Percentiles rank a stretch among this genome's conserved stretches.
phyloP scores from a whole-genome alignment of 2,888 invertebrate species.

The Melieria omissa region DNA sequence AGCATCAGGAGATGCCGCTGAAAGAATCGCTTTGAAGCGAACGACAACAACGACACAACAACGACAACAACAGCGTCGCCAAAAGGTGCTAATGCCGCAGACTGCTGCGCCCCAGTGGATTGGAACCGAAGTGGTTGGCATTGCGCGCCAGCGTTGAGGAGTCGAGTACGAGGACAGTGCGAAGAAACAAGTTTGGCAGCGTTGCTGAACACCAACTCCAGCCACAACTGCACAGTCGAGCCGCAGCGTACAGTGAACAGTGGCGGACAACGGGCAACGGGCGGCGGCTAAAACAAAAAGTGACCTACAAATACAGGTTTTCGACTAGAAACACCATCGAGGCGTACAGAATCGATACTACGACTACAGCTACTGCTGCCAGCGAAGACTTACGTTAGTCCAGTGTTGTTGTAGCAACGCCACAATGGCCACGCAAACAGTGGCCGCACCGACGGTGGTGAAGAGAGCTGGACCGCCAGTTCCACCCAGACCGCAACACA shows the following conservation, averaged over 20 bases:
- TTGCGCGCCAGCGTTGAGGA: not conserved
- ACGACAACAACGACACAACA: not conserved
- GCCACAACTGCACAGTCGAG: slow-evolving; percentile 21
- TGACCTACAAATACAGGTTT: slow-evolving; percentile 65
- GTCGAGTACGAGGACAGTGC: slow-evolving; percentile 43
- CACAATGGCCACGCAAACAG: slow-evolving; percentile 39
- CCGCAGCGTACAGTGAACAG: slow-evolving; percentile 32
- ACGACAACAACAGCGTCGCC: not conserved
- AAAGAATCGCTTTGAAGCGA: slow-evolving; percentile 17
- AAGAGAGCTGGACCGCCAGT: slow-evolving; percentile 79
- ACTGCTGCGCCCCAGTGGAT: not conserved
- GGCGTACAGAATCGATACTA: slow-evolving; percentile 20
- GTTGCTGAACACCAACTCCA: slow-evolving; percentile 8
- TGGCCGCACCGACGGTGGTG: slow-evolving; percentile 48
- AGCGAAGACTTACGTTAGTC: slow-evolving; percentile 33
- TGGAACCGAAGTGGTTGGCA: too few species aligned
- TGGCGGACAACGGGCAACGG: slow-evolving; percentile 44
- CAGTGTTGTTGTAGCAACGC: slow-evolving; percentile 6
- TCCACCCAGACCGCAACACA: slow-evolving; percentile 72
- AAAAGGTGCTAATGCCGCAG: slow-evolving; percentile 12
- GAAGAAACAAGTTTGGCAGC: slow-evolving; percentile 29
- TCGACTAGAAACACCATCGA: slow-evolving; percentile 42
- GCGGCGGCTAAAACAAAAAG: slow-evolving; percentile 49
- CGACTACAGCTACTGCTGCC: slow-evolving; percentile 16
- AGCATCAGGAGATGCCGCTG: too few species aligned